Conservation (phyloP, 2,113 vertebrate genomes). For the Hucho hucho region DNA sequence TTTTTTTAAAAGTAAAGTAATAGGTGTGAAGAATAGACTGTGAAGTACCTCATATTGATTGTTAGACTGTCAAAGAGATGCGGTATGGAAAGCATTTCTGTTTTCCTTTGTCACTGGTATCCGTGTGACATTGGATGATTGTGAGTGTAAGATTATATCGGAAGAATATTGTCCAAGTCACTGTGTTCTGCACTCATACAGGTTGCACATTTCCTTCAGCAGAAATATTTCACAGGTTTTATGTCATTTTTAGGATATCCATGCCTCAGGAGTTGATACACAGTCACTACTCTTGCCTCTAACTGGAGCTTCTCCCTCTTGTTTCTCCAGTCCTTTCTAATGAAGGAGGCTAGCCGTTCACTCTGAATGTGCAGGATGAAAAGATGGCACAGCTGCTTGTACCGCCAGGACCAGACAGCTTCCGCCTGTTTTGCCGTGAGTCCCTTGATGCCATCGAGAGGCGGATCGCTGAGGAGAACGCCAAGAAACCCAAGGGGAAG, state of each 20-base stretch:
- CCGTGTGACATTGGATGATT: too few species aligned
- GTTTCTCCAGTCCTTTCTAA: conserved; percentile 66
- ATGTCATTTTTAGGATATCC: too few species aligned
- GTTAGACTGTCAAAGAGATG: background rate
- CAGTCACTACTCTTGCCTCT: background rate
- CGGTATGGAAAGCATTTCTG: background rate
- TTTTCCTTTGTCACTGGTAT: background rate
- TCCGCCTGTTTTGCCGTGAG: conserved; percentile 87
- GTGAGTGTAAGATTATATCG: background rate
- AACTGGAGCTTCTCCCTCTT: background rate
- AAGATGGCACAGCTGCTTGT: conserved; percentile 97
- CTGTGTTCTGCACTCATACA: background rate
- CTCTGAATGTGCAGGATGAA: conserved; percentile 94
- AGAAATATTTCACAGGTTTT: background rate
- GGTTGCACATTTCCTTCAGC: background rate
- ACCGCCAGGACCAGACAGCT: conserved; percentile 95
- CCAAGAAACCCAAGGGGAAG: conserved; percentile 85
- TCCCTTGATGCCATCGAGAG: conserved; percentile 92
- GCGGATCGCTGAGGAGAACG: conserved; percentile 86
- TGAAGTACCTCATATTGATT: background rate
- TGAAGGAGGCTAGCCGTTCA: conserved; percentile 80
- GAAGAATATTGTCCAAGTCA: background rate
- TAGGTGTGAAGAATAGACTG: background rate
- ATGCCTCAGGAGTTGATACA: background rate
- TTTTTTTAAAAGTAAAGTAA: background rate